phyloP scores from a whole-genome alignment of 1,140 invertebrate genomes.

The Orchestia grillus region DNA sequence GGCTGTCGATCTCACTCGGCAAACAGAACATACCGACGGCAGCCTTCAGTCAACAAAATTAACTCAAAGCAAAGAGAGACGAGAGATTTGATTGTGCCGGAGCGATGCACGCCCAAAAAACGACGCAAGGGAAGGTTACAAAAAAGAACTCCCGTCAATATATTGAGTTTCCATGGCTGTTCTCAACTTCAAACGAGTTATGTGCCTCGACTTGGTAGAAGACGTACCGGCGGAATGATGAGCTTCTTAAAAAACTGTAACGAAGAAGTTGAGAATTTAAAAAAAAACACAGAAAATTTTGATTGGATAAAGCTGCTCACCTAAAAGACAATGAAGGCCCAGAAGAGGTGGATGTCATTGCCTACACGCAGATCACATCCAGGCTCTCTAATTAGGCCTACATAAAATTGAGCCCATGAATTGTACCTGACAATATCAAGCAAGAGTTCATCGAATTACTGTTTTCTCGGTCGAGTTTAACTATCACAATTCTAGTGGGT shows the following conservation, averaged over 20 bases:
- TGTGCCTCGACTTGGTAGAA: not conserved
- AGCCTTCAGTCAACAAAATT: conserved; percentile 54
- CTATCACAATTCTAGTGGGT: too few species aligned
- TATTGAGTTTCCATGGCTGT: conserved; percentile 33
- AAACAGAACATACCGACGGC: conserved; percentile 52
- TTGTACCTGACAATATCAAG: too few species aligned
- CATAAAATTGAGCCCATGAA: too few species aligned
- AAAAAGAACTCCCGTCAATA: conserved; percentile 42
- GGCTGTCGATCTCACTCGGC: conserved; percentile 31
- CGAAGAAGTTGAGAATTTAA: not conserved
- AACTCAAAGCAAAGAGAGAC: conserved; percentile 50
- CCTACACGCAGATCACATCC: not conserved
- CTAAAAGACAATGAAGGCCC: not conserved
- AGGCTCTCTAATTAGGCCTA: not conserved
- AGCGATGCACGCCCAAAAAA: conserved; percentile 43
- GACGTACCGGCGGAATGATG: not conserved
- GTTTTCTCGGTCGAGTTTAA: too few species aligned
- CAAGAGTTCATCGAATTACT: too few species aligned
- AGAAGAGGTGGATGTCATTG: not conserved
- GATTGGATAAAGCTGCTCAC: not conserved
- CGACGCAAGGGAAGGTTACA: not conserved
- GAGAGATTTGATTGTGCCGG: conserved; percentile 50
- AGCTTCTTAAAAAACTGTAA: not conserved
- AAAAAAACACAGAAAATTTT: not conserved
- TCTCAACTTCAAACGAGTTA: not conserved